Evolutionary conservation across 2,797 vertebrate genomes (phyloP), one percentile per base, ranked within the genome.

Genomic region (Arctocebus calabarensis): DNA sequence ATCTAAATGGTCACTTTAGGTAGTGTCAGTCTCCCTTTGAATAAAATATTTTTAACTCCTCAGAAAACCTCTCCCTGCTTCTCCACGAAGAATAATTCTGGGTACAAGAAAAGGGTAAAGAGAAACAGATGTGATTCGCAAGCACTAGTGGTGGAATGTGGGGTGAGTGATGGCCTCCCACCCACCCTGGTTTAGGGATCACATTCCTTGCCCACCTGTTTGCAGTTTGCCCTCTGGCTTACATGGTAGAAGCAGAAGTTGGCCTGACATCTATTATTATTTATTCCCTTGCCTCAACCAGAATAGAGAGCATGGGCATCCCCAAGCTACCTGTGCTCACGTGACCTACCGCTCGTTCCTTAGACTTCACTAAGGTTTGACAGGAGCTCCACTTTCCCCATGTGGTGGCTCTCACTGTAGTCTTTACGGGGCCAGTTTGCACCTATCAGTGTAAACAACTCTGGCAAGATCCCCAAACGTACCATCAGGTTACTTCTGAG

Each of bases 1-100:
- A 75, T 29, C 82, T 85, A 88, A 90, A 71, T 62, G 52, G 23
- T 83, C 79, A 68, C 20, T 84, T 86, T 66, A 71, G 70, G 78
- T 59, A 20, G 5, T 82, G 4, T 83, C 86, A 62, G 13, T 92
- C 85, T 84, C 34, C 52, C 52, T 23, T 78, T 90, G 25, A 92
- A 90, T 73, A 29, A 77, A 93, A 55, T 7, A 57, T 19, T 40
- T 88, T 83, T 3, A 34, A 43, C 62, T 59, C 74, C 55, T 91
- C 68, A 88, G 37, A 71, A 78, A 78, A 64, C 19, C 14, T 90
- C 17, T 82, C 73, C 10, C 20, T 27, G 37, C 27, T 68, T 83
- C 70, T 94, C 52, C 19, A 62, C 34, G 32, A 57, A 90, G 59
- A 86, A 71, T 61, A 62, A 68, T 45, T 86, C 32, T 62, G 45